Percentiles rank a stretch among this genome's conserved stretches.
Evolutionary conservation across 2,113 vertebrate genomes (phyloP).

Genomic region (Upupa epops): DNA sequence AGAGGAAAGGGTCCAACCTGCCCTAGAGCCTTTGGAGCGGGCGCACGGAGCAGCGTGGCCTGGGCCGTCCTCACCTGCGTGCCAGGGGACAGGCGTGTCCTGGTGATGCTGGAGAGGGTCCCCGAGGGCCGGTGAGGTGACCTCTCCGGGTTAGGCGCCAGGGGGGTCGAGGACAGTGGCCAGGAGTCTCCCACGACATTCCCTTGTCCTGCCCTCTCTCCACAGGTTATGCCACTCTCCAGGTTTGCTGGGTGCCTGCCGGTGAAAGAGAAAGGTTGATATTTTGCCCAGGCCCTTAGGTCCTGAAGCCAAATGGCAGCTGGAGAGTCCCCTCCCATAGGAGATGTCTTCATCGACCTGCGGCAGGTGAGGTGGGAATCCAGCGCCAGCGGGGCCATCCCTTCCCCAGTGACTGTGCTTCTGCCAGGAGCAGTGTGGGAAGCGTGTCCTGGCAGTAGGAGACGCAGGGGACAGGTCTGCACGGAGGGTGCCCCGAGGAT

Average conservation of each 20-base stretch:
- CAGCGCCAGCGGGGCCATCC: not conserved
- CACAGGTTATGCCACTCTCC: slow-evolving; percentile 89
- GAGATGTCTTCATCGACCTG: slow-evolving; percentile 81
- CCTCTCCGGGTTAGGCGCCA: not conserved
- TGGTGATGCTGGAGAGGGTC: not conserved
- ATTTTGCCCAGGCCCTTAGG: slow-evolving; percentile 65
- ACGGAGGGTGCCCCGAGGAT: not conserved
- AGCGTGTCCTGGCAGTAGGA: not conserved
- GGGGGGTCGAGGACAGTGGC: slow-evolving; percentile 11
- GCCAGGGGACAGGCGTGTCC: not conserved
- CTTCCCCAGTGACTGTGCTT: accelerated
- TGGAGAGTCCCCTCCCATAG: slow-evolving; percentile 82
- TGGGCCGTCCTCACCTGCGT: not conserved
- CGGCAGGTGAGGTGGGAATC: slow-evolving; percentile 80
- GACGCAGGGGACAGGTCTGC: not conserved
- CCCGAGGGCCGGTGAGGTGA: not conserved
- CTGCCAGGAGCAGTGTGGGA: not conserved
- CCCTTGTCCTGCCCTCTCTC: slow-evolving; percentile 63
- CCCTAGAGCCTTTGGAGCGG: not conserved
- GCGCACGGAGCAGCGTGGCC: accelerated
- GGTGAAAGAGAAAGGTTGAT: slow-evolving; percentile 93
- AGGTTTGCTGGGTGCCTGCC: slow-evolving; percentile 84
- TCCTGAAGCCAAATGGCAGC: slow-evolving; percentile 85
- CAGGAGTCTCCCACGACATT: slow-evolving; percentile 25
- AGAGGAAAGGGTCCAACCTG: not conserved